Evolutionary conservation across 2,797 vertebrate species (phyloP), one percentile per base, ranked within the genome.

Genomic region (Dipus sagitta): DNA sequence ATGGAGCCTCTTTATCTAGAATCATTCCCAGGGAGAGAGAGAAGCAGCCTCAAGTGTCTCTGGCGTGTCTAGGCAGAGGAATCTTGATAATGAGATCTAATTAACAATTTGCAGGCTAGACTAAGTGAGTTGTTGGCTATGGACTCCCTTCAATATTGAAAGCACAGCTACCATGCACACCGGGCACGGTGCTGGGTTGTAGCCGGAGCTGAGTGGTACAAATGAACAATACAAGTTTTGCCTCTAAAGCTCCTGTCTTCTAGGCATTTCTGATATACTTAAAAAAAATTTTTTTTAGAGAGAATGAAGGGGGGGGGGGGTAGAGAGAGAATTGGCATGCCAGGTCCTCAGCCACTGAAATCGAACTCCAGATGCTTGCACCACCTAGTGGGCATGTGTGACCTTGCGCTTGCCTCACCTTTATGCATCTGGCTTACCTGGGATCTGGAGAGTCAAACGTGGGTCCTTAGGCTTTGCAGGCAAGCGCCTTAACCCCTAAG

Each of bases 81-180:
- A 87, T 83, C 74, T 94, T 91, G 88, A 85, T 94, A 75, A 91
- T 71, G 88, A 93, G 88, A 82, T 90, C 75, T 92, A 93, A 65
- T 75, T 58, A 93, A 74, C 30, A 80, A 83, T 42, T 79, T 86
- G 77, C 52, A 74, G 75, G 32, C 62, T 80, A 82, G 78, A 79
- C n/a, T 26, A 58, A 79, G 30, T 23, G 28, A 77, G 23, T 9
- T 54, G 67, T 87, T 93, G 54, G 72, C 72, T 88, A 0, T 77
- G 91, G 77, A 84, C 76, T 85, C 42, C 23, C 21, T 60, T 79
- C 24, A 24, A 58, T 12, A 52, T 12, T 34, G 62, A 74, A 71
- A 9, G n/a, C 15, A 12, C 52, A 72, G 6, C n/a, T 18, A 9
- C 47, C 5, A 30, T 3, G 18, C 68, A 58, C 74, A 47, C 6